A percentile compares a stretch with the other conserved stretches of the same genome.
These are phyloP conservation scores for Botrylloides violaceus DNA, from an alignment of 23 tunicate species.

Conservation along the genomic window DNA sequence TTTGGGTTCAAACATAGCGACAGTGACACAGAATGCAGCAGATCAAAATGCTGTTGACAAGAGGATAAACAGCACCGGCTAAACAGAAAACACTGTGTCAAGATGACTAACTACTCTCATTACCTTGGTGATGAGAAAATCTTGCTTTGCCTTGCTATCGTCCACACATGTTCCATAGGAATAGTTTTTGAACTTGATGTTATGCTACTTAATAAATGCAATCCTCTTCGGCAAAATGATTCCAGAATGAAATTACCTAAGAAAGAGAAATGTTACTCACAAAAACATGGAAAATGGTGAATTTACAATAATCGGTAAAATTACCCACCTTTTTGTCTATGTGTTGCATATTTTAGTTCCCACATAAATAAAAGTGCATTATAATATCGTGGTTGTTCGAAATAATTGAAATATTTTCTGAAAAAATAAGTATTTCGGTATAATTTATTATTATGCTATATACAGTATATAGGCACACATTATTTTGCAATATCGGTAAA, in stretches of 20 bases:
- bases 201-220: slow-evolving; percentile 19
- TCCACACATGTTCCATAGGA: slow-evolving; percentile 58
- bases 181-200: slow-evolving; percentile 9
- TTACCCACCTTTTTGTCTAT: slow-evolving; percentile 40
- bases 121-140: slow-evolving; percentile 46
- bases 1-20: too few species aligned
- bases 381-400: slow-evolving; percentile 76
- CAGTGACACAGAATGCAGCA: background rate
- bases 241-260: slow-evolving; percentile 29
- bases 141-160: slow-evolving; percentile 23
- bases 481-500: too few species aligned
- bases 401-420: slow-evolving; percentile 61
- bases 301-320: too few species aligned
- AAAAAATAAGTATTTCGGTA: background rate
- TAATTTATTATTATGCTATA: too few species aligned
- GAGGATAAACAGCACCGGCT: too few species aligned
- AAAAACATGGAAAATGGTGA: background rate
- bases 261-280: background rate
- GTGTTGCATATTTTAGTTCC: slow-evolving; percentile 43
- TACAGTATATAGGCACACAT: too few species aligned
- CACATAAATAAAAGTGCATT: slow-evolving; percentile 51
- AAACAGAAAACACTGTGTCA: too few species aligned
- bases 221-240: slow-evolving; percentile 39
- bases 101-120: too few species aligned
- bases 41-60: background rate